Conservation (phyloP, 2,113 vertebrate species). For the Nanger granti region DNA sequence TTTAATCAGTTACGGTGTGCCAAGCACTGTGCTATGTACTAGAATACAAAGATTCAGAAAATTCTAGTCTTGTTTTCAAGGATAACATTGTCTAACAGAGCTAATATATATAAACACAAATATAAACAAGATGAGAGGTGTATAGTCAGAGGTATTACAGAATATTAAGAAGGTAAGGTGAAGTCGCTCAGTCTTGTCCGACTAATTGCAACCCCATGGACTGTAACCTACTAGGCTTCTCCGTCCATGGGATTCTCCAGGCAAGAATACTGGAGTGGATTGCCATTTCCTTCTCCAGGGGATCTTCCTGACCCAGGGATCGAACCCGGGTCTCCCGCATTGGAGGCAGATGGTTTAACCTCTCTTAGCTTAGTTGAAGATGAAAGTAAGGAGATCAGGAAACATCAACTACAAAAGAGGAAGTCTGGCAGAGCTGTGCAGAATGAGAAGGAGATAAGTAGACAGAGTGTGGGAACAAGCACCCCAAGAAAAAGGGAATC, state of each 20-base stretch:
- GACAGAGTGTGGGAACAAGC: not conserved
- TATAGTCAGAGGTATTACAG: not conserved
- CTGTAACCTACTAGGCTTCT: no score
- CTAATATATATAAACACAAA: not conserved
- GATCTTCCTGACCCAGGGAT: no score
- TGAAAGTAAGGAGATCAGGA: not conserved
- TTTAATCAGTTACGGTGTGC: not conserved
- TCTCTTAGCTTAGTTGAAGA: not conserved
- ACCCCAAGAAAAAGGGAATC: not conserved
- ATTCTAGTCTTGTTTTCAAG: not conserved
- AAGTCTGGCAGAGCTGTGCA: not conserved
- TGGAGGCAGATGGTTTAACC: no score
- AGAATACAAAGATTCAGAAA: not conserved
- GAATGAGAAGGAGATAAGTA: not conserved
- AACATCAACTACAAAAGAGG: not conserved
- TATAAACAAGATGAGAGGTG: not conserved
- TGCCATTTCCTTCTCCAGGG: no score
- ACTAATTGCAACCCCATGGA: no score
- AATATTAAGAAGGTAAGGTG: not conserved
- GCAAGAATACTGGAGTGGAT: no score
- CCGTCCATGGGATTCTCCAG: no score
- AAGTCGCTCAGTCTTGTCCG: no score
- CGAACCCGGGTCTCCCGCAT: no score
- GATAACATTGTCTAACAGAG: not conserved
- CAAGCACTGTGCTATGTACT: not conserved